Conservation (phyloP, 2,113 vertebrate genomes). For the Tetraodon nigroviridis region DNA sequence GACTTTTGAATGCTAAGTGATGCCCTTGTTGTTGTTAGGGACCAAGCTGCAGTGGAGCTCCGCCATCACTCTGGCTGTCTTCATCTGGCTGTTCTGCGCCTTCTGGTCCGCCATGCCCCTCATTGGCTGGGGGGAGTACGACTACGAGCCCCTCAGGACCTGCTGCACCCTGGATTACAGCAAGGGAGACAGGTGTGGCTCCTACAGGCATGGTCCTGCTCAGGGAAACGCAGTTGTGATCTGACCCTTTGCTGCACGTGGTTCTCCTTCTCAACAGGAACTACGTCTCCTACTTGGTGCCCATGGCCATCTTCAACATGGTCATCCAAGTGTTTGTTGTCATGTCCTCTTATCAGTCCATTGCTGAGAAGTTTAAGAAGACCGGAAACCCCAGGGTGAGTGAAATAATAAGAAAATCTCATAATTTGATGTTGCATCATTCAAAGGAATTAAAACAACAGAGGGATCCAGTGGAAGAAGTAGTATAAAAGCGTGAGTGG, state of each 20-base stretch:
- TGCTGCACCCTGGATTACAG: conserved; percentile 94
- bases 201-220: neutral
- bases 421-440: neutral
- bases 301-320: conserved; percentile 88
- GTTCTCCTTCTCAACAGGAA: conserved; percentile 73
- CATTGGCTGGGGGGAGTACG: conserved; percentile 91
- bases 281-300: conserved; percentile 85
- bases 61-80: conserved; percentile 72
- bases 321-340: conserved; percentile 84
- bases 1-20: neutral
- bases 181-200: conserved; percentile 84
- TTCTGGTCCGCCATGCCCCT: conserved; percentile 94
- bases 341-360: conserved; percentile 82
- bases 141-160: conserved; percentile 91
- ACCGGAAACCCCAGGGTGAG: conserved; percentile 77
- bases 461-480: neutral
- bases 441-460: neutral
- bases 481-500: neutral
- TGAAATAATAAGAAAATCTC: neutral
- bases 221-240: neutral
- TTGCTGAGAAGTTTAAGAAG: conserved; percentile 88
- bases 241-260: neutral
- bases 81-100: conserved; percentile 84
- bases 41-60: conserved; percentile 87
- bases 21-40: conserved; percentile 63